Base-by-base conservation (phyloP, 2,113 vertebrate genomes). In the Bubo bubo region DNA sequence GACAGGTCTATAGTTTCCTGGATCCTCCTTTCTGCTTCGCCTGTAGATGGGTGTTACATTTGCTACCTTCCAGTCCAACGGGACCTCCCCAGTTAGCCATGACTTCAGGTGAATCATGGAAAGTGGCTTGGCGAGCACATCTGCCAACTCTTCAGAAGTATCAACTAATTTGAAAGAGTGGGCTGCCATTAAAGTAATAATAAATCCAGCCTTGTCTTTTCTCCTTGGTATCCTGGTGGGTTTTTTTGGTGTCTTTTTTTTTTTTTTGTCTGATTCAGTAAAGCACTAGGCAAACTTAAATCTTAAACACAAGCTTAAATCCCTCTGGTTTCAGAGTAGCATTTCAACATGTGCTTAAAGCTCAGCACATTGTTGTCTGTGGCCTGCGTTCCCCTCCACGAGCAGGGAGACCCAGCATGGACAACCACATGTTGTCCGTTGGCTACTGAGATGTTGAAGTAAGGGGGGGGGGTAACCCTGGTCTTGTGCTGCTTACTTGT, bases 181-280 rank as follows among this genome's bases (percentile, higher is more conserved):
- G 91, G 82, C 62, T 94, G 72, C 24, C 73, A 30, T 82, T 93
- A 92, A 93, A 93, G 63, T 63, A 58, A 39, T 86, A 80, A 81
- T 63, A 60, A 85, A 52, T 72, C 41, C 49, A 88, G 37, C 12
- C 70, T 88, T 67, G 37, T 95, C 64, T 70, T 79, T 91, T 64
- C 24, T 84, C 50, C 9, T 52, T 66, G 19, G 41, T 58, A n/a
- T 71, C 37, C 56, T 92, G 70, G 32, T 63, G 37, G 59, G 4
- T 2, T 15, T 50, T 79, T 75, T 45, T 68, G 32, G 41, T 68
- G 16, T 23, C 7, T 20, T 67, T 55, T 45, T 43, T 41, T 35
- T 20, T 67, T 55, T 45, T 49, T 35, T 15, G 9, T 45, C 35
- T 63, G 10, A 12, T 43, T 67, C 35, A 26, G 59, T 35, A 47